Conservation (phyloP, 1,140 invertebrate genomes). For the Nylanderia fulva region DNA sequence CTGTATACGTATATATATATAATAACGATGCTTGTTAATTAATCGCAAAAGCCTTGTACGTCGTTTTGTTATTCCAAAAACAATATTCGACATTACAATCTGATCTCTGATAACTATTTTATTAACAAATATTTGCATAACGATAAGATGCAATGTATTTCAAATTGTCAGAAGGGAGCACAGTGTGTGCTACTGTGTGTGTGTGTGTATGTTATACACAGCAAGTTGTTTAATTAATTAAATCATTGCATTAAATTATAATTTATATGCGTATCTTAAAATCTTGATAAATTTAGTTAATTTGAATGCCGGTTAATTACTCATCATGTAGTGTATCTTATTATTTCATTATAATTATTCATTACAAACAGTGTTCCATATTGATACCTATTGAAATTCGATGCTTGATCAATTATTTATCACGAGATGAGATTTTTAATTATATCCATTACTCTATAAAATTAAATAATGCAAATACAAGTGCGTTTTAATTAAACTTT, state of each 20-base stretch:
- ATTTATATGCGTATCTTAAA: conserved; percentile 6
- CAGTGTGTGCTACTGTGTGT: too few species aligned
- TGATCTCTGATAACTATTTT: too few species aligned
- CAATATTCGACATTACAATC: neutral
- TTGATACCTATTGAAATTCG: conserved; percentile 21
- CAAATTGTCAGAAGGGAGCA: too few species aligned
- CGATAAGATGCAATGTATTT: too few species aligned
- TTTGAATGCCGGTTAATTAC: conserved; percentile 22
- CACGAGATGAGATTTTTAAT: conserved; percentile 18
- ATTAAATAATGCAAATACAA: neutral
- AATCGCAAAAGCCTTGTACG: neutral
- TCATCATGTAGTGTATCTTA: neutral
- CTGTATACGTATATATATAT: too few species aligned
- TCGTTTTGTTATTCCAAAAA: conserved; percentile 6
- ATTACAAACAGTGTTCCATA: neutral
- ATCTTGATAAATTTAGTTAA: conserved; percentile 14
- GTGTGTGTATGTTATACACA: too few species aligned
- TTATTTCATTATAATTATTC: conserved; percentile 42
- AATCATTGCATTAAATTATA: neutral
- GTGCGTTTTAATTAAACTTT: neutral
- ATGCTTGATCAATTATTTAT: conserved; percentile 26
- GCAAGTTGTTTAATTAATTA: neutral
- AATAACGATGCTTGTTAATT: neutral
- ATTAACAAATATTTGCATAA: neutral
- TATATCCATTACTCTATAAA: neutral